phyloP scores from a whole-genome alignment of 2,113 vertebrate genomes.

The Scytalopus superciliaris region DNA sequence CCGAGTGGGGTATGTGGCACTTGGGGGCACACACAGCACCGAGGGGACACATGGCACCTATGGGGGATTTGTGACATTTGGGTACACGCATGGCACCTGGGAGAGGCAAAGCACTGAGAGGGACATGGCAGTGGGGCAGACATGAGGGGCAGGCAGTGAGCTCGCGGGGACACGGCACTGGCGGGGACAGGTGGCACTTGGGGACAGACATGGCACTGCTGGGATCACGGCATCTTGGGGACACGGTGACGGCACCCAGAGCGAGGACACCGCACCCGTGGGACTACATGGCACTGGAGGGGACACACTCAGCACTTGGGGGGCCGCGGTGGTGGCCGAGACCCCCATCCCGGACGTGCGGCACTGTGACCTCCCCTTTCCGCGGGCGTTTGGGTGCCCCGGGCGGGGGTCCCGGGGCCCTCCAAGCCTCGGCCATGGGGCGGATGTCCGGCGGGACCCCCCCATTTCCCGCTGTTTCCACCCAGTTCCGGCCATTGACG shows the following conservation, averaged over 20 bases:
- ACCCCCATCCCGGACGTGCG: background rate
- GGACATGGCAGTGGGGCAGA: background rate
- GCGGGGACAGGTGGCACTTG: background rate
- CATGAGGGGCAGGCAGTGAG: background rate
- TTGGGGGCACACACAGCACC: too few relatives aligned
- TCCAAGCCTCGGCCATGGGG: background rate
- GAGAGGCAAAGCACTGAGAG: background rate
- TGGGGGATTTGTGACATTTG: background rate
- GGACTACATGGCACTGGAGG: too few relatives aligned
- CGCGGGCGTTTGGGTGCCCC: accelerated
- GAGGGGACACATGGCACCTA: background rate
- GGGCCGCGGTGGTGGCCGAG: background rate
- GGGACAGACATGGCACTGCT: background rate
- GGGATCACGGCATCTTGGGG: background rate
- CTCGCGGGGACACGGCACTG: background rate
- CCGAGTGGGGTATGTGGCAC: background rate
- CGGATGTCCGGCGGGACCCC: background rate
- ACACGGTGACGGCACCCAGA: background rate
- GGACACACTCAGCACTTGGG: background rate
- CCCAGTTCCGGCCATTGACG: background rate
- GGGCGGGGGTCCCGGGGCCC: background rate
- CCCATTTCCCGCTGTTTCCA: background rate
- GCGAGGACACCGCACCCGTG: background rate
- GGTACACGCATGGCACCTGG: background rate
- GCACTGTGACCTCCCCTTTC: too few relatives aligned